Evolutionary conservation across 2,888 invertebrate species (phyloP).

Genomic region (Petrolisthes manimaculis): DNA sequence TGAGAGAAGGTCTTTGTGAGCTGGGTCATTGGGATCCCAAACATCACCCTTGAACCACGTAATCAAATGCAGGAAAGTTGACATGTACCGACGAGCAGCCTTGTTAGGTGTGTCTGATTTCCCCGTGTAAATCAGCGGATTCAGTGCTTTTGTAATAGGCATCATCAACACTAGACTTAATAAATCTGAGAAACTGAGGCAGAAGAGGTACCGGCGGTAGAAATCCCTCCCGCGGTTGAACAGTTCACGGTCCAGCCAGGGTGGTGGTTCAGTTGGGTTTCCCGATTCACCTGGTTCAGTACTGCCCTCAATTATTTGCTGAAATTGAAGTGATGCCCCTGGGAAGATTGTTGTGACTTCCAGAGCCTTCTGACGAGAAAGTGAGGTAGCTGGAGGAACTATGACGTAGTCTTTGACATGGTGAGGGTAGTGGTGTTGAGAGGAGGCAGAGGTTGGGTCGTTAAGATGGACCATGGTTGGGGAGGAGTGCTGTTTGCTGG

Average conservation of each 20-base stretch:
- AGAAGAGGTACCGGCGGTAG: conserved; percentile 45
- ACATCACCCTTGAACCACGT: conserved; percentile 74
- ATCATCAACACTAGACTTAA: conserved; percentile 41
- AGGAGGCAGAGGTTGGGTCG: too few relatives aligned
- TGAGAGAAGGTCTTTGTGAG: conserved; percentile 70
- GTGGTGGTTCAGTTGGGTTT: conserved; percentile 30
- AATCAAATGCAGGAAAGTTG: conserved; percentile 71
- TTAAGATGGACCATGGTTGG: too few relatives aligned
- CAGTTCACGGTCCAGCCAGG: conserved; percentile 49
- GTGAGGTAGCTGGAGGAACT: not conserved
- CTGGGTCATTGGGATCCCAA: conserved; percentile 71
- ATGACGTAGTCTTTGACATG: too few relatives aligned
- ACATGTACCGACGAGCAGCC: conserved; percentile 72
- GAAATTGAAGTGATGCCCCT: conserved; percentile 24
- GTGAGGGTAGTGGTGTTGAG: too few relatives aligned
- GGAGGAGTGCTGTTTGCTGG: not conserved
- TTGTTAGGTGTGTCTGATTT: conserved; percentile 72
- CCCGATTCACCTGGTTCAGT: conserved; percentile 38
- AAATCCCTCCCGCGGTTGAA: conserved; percentile 52
- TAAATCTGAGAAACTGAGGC: conserved; percentile 48
- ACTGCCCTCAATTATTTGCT: conserved; percentile 24
- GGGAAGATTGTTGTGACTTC: not conserved
- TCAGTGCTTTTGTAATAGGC: conserved; percentile 68
- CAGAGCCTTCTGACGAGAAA: not conserved
- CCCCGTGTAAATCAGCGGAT: conserved; percentile 72